Conservation (phyloP, 2,797 vertebrate species). For the Mus caroli region DNA sequence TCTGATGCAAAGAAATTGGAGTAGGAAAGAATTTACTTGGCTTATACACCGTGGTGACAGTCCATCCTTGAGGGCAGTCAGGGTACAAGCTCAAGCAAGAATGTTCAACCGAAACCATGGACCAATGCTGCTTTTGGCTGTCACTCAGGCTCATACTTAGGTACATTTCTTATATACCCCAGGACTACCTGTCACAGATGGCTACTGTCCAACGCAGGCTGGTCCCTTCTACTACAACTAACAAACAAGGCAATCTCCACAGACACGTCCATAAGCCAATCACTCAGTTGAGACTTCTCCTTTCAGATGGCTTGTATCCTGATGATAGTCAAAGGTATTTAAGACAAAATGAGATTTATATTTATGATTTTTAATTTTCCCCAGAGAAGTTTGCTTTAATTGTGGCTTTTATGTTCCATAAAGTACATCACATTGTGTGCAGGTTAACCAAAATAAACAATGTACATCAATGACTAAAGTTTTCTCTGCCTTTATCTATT, state of each 20-base stretch:
- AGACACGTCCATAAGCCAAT: no score
- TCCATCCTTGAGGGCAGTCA: not conserved
- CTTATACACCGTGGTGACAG: no score
- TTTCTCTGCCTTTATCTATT: not conserved
- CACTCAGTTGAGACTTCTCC: not conserved
- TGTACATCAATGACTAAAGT: not conserved
- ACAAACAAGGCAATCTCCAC: not conserved
- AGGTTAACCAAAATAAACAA: not conserved
- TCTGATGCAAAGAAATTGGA: not conserved
- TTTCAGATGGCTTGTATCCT: not conserved
- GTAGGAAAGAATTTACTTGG: not conserved
- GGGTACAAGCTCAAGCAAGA: not conserved
- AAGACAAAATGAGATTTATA: not conserved
- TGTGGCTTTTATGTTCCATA: not conserved
- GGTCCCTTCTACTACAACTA: no score
- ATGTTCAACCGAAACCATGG: not conserved
- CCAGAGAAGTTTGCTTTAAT: not conserved
- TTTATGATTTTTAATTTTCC: slow-evolving; percentile 5
- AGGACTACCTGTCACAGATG: not conserved
- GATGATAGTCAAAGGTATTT: not conserved
- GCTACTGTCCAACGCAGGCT: not conserved
- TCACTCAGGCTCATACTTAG: not conserved
- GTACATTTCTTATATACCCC: no score
- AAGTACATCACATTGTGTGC: not conserved
- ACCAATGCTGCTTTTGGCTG: not conserved